Evolutionary conservation across 1,140 invertebrate genomes (phyloP).

Genomic region (Bicyclus anynana): DNA sequence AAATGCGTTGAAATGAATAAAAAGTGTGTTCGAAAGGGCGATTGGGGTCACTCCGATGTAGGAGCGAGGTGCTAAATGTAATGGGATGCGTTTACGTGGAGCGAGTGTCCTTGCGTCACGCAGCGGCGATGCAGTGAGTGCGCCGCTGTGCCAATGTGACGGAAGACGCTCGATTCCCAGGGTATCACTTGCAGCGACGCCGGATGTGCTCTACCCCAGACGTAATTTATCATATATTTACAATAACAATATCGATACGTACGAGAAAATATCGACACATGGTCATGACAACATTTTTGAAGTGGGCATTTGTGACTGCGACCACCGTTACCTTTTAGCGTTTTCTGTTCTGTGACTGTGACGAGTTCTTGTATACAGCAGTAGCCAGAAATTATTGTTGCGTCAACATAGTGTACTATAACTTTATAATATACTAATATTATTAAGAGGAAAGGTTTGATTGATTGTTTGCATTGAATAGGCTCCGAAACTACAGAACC

Average conservation of each 20-base stretch:
- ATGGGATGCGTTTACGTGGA: constrained; percentile 35
- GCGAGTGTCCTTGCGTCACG: not conserved
- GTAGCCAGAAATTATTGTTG: too few species aligned
- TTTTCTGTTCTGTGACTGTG: too few species aligned
- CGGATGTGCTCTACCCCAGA: constrained; percentile 43
- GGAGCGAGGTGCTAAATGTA: constrained; percentile 55
- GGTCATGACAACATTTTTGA: too few species aligned
- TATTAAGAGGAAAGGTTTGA: too few species aligned
- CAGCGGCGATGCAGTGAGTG: constrained; percentile 2
- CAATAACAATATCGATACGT: constrained; percentile 21
- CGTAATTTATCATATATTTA: constrained; percentile 19
- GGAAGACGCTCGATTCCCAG: constrained; percentile 63
- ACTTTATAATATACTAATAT: too few species aligned
- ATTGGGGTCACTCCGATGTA: constrained; percentile 52
- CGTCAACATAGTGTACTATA: too few species aligned
- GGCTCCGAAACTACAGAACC: too few species aligned
- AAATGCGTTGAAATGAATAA: constrained; percentile 63
- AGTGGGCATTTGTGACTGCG: too few species aligned
- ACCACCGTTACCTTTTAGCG: too few species aligned
- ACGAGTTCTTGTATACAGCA: too few species aligned
- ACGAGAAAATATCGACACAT: not conserved
- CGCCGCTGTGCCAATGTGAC: constrained; percentile 18
- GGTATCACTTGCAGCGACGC: constrained; percentile 62
- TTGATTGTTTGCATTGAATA: too few species aligned
- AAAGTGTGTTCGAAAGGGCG: constrained; percentile 43